Percentiles rank a stretch among this genome's conserved stretches.
phyloP scores from a whole-genome alignment of 1,140 invertebrate species.

The Lerema accius region DNA sequence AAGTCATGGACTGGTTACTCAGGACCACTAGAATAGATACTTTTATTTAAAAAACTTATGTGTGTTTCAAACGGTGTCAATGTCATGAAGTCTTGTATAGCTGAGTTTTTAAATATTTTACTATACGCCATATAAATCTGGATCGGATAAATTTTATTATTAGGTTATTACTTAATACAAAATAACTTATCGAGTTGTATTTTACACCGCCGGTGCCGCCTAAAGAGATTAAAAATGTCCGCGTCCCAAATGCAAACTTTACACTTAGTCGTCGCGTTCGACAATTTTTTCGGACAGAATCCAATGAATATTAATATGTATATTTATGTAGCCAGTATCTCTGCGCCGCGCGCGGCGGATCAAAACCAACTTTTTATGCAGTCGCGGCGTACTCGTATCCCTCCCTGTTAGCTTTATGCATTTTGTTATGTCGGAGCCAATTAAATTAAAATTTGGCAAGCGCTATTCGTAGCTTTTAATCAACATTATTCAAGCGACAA shows the following conservation, averaged over 20 bases:
- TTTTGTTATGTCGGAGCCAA: constrained; percentile 23
- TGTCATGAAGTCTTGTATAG: too few species aligned
- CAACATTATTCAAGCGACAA: constrained; percentile 14
- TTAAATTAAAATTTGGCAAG: constrained; percentile 29
- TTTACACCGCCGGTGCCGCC: neutral
- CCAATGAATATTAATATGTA: constrained; percentile 44
- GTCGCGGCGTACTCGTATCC: constrained; percentile 9
- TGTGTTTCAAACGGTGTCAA: too few species aligned
- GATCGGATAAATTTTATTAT: too few species aligned
- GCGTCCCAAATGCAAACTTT: constrained; percentile 31
- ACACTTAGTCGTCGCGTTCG: too few species aligned
- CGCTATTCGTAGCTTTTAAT: constrained; percentile 24
- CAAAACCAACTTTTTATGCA: constrained; percentile 24
- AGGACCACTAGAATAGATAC: too few species aligned
- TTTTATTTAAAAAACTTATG: too few species aligned
- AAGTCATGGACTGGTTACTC: too few species aligned
- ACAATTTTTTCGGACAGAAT: constrained; percentile 39
- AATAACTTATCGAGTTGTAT: constrained; percentile 19
- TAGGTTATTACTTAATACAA: too few species aligned
- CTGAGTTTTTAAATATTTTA: too few species aligned
- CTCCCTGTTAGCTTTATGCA: constrained; percentile 19
- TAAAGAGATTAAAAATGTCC: constrained; percentile 10
- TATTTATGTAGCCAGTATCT: constrained; percentile 35
- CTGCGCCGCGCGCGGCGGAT: constrained; percentile 12
- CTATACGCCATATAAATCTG: too few species aligned